Base-by-base conservation (phyloP, 1,140 invertebrate genomes). In the Drosophila pandora region DNA sequence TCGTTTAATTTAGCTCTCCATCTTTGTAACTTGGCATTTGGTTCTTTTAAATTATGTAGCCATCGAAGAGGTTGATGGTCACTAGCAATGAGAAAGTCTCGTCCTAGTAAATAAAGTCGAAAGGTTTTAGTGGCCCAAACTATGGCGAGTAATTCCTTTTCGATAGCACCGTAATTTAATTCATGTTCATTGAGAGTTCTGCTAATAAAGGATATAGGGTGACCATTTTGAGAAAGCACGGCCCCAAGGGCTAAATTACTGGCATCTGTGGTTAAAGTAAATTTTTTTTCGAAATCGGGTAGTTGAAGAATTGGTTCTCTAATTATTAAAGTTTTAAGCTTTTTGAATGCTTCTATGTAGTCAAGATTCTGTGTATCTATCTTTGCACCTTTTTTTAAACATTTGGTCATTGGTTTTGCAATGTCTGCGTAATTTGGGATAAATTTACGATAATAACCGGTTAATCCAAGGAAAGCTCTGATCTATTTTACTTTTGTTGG, bases 211-310 rank as follows among this genome's bases (percentile, higher is more conserved):
- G 37, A 39, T 12, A 39, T 39, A 13, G 37, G 37, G n/a, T 39
- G 12, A n/a, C 37, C 41, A 45, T 45, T 45, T 45, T 45, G n/a
- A 45, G 48, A 49, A 30, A 49, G 10, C 5, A 49, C 69, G 0
- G n/a, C n/a, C n/a, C n/a, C n/a, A n/a, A n/a, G n/a, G n/a, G n/a
- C n/a, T n/a, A n/a, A n/a, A n/a, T n/a, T n/a, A n/a, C n/a, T n/a
- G n/a, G n/a, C n/a, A n/a, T n/a, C n/a, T n/a, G n/a, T n/a, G n/a
- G n/a, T n/a, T n/a, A n/a, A n/a, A n/a, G n/a, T n/a, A n/a, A n/a
- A n/a, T n/a, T n/a, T n/a, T n/a, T n/a, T n/a, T n/a, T n/a, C n/a
- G n/a, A n/a, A n/a, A n/a, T n/a, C n/a, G n/a, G n/a, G n/a, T n/a
- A n/a, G n/a, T n/a, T n/a, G n/a, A n/a, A n/a, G n/a, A n/a, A n/a